These are phyloP conservation scores for Smittia sp. DNA, from an alignment of 2,888 invertebrate genomes.

Conservation along the genomic window DNA sequence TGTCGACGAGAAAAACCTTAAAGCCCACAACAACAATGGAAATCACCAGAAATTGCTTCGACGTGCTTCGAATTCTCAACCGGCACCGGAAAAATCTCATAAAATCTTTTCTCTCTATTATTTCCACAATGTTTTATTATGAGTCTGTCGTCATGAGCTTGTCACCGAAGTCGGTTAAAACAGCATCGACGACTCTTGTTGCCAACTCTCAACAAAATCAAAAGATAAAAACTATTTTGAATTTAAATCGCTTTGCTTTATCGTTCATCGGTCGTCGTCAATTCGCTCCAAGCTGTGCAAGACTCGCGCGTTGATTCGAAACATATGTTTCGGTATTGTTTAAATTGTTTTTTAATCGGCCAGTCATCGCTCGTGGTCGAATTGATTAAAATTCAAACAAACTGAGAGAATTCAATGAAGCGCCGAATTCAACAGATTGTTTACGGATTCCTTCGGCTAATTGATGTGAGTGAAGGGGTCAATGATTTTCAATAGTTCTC, in stretches of 20 bases:
- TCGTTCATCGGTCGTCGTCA: no score
- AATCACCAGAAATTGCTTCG: constrained; percentile 35
- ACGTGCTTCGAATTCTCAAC: constrained; percentile 17
- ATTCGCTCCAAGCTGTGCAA: background rate
- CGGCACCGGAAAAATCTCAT: constrained; percentile 8
- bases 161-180: background rate
- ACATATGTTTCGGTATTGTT: background rate
- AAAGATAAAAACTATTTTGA: background rate
- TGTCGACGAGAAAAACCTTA: constrained; percentile 2
- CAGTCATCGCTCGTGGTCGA: background rate
- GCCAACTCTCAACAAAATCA: background rate
- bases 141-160: background rate
- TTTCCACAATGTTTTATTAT: background rate
- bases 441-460: constrained; percentile 3
- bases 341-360: background rate
- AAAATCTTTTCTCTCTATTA: no score
- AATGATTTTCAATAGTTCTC: background rate
- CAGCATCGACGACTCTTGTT: background rate
- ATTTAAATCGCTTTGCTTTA: background rate
- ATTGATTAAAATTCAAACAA: constrained; percentile 1
- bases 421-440: background rate
- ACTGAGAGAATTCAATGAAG: background rate
- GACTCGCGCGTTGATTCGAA: background rate
- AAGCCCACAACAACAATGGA: constrained; percentile 3
- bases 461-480: background rate